These are phyloP conservation scores for Esox niger DNA, from an alignment of 2,113 vertebrate genomes.

Conservation along the genomic window DNA sequence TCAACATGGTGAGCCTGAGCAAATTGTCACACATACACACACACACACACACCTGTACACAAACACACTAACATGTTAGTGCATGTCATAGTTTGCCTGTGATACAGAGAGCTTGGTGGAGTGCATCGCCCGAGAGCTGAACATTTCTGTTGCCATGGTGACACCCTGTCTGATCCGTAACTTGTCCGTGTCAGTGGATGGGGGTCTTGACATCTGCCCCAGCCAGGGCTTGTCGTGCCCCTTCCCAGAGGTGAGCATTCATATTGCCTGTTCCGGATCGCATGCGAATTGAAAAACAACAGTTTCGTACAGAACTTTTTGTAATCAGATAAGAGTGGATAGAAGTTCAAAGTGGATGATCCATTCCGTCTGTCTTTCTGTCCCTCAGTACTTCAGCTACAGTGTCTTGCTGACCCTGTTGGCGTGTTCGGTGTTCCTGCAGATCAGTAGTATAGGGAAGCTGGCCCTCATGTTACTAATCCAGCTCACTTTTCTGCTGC, in stretches of 20 bases:
- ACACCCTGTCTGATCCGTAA: slow-evolving; percentile 83
- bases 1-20: slow-evolving; percentile 82
- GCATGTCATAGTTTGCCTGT: slow-evolving; percentile 81
- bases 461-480: slow-evolving; percentile 88
- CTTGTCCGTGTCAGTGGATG: slow-evolving; percentile 81
- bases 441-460: slow-evolving; percentile 96
- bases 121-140: slow-evolving; percentile 81
- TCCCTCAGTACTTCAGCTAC: slow-evolving; percentile 87
- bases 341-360: too few species aligned
- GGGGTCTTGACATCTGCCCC: slow-evolving; percentile 78
- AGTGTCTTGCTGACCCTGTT: slow-evolving; percentile 90
- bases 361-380: slow-evolving; percentile 17
- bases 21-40: not conserved
- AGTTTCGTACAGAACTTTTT: too few species aligned
- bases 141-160: slow-evolving; percentile 76
- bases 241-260: slow-evolving; percentile 84
- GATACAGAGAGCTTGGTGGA: slow-evolving; percentile 78
- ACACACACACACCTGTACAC: not conserved
- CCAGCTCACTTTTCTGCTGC: slow-evolving; percentile 85
- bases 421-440: slow-evolving; percentile 95
- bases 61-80: slow-evolving; percentile 1
- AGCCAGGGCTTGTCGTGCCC: slow-evolving; percentile 77
- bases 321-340: not conserved
- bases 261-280: too few species aligned
- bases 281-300: too few species aligned